Base-by-base conservation (phyloP, 2,113 vertebrate genomes). In the Sterna hirundo region DNA sequence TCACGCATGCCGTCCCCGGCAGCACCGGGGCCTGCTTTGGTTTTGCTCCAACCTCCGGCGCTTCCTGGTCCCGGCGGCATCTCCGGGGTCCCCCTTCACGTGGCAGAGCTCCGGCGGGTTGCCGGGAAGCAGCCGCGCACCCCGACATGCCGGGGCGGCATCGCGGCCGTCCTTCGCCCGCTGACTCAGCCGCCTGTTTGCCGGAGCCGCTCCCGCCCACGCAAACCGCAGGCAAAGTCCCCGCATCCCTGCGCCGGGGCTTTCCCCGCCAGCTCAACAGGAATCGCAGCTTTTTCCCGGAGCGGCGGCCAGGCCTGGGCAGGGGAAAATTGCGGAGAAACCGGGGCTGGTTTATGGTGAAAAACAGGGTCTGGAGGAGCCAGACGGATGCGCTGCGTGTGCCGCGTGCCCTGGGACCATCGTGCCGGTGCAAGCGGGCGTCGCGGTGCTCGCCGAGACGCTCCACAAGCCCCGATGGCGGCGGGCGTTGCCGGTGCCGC, bases 121-220 rank as follows among this genome's bases (percentile, higher is more conserved):
- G 6, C 83, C 10, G 11, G 85, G 71, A 78, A 74, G 74, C 83
- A 49, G 74, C 93, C 36, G 10, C 1, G 75, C 66, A 54, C 32
- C 78, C 79, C 19, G 13, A 68, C 88, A 7, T 88, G 96, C 91
- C 62, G 5, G 75, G 88, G 85, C 91, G 25, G 88, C 82, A 54
- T 20, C 42, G 15, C 38, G 1, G 64, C 87, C n/a, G 5, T 27
- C 65, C 85, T 80, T 60, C 36, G 3, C 72, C 83, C 27, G 64
- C 88, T 97, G 94, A 96, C 95, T 97, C 96, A 96, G 94, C 92
- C 14, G 30, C 82, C 40, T 54, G 61, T 34, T 78, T 77, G 93
- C 88, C 11, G 54, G 90, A 91, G 83, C 95, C 3, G 62, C 83
- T 94, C 29, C 91, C 92, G 16, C 89, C 94, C 92, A 78, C 76